These are phyloP conservation scores for Drosophila koepferae DNA, from an alignment of 2,888 invertebrate genomes.

Conservation along the genomic window DNA sequence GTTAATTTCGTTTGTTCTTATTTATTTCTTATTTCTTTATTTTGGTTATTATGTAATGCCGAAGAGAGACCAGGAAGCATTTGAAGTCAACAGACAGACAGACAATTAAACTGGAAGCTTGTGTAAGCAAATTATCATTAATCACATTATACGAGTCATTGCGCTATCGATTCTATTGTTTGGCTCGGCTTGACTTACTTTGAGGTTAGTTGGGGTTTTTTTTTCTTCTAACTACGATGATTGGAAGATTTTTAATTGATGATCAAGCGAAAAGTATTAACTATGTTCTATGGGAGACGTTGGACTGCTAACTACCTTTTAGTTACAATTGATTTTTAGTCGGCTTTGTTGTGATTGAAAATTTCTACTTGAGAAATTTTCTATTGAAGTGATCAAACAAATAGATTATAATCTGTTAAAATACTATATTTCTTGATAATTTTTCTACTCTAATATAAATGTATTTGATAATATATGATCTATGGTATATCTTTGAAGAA, in stretches of 20 bases:
- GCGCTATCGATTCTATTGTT: slow-evolving; percentile 26
- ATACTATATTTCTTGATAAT: too few relatives aligned
- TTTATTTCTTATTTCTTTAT: slow-evolving; percentile 18
- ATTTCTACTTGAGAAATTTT: neutral
- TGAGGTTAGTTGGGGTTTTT: slow-evolving; percentile 17
- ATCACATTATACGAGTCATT: slow-evolving; percentile 40
- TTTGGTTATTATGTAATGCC: slow-evolving; percentile 46
- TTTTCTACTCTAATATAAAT: too few relatives aligned
- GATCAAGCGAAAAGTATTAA: neutral
- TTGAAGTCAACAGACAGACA: slow-evolving; percentile 1
- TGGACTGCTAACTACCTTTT: neutral
- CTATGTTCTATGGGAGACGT: neutral
- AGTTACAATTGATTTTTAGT: neutral
- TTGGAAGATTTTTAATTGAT: slow-evolving; percentile 6
- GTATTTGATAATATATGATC: too few relatives aligned
- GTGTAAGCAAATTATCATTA: slow-evolving; percentile 53
- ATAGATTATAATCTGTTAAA: too few relatives aligned
- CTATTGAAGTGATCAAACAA: too few relatives aligned
- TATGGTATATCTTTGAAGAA: too few relatives aligned
- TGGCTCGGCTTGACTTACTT: slow-evolving; percentile 11
- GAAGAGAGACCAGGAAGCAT: slow-evolving; percentile 43
- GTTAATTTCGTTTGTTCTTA: neutral
- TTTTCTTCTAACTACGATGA: neutral
- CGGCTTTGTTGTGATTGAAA: neutral
- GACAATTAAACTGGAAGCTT: slow-evolving; percentile 30